Evolutionary conservation across 2,888 invertebrate species (phyloP).

Genomic region (Troglohyphantes excavatus): DNA sequence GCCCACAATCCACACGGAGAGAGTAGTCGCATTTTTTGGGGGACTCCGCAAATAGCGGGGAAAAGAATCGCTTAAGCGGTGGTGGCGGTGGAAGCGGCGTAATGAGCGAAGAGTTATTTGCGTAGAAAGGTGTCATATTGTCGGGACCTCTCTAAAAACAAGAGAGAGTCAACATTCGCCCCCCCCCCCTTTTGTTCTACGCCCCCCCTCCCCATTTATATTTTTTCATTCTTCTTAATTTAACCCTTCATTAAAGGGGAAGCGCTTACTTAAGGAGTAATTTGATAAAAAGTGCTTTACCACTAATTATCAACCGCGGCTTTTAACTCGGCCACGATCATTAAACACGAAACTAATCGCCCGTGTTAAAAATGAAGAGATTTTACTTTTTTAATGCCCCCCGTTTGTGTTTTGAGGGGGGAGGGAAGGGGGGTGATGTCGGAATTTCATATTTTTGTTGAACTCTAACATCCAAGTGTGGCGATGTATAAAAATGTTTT

Average conservation of each 20-base stretch:
- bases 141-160: conserved; percentile 70
- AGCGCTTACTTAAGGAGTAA: conserved; percentile 78
- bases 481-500: conserved; percentile 26
- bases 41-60: conserved; percentile 61
- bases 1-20: not conserved
- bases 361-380: conserved; percentile 64
- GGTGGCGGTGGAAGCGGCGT: conserved; percentile 48
- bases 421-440: conserved; percentile 45
- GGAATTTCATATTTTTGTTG: conserved; percentile 70
- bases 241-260: conserved; percentile 77
- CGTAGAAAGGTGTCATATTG: conserved; percentile 79
- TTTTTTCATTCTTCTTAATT: conserved; percentile 75
- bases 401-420: conserved; percentile 9
- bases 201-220: conserved; percentile 24
- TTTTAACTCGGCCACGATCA: conserved; percentile 77
- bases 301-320: conserved; percentile 78
- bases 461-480: not conserved
- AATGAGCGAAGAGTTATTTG: conserved; percentile 78
- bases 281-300: conserved; percentile 78
- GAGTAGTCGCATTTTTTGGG: conserved; percentile 60
- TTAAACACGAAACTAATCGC: conserved; percentile 74
- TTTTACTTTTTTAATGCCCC: conserved; percentile 67
- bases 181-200: conserved; percentile 62
- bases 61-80: conserved; percentile 66
- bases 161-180: conserved; percentile 74